Evolutionary conservation across 1,140 invertebrate species (phyloP).

Genomic region (Potamilus streckersoni): DNA sequence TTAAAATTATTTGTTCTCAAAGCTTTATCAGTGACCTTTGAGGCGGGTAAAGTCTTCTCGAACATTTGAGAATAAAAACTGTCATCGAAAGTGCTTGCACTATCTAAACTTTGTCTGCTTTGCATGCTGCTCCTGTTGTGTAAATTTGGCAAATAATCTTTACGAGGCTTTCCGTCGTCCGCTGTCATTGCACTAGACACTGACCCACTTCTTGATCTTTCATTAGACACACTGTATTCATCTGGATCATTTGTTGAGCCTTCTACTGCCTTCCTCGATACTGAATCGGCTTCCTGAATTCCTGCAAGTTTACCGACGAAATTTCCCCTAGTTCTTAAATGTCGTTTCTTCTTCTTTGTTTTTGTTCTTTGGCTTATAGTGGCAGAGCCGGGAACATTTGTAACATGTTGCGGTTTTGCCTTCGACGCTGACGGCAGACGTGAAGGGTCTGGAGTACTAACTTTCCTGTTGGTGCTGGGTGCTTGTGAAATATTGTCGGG

Average conservation of each 20-base stretch:
- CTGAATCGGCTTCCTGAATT: not conserved
- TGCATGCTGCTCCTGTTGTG: too few species aligned
- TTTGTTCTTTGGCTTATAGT: slow-evolving; percentile 21
- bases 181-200: slow-evolving; percentile 28
- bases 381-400: slow-evolving; percentile 17
- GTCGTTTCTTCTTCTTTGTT: slow-evolving; percentile 17
- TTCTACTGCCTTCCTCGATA: slow-evolving; percentile 28
- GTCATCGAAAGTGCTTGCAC: too few species aligned
- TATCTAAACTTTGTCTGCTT: too few species aligned
- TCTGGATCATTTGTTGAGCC: slow-evolving; percentile 11
- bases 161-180: slow-evolving; percentile 5
- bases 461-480: too few species aligned
- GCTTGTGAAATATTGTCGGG: slow-evolving; percentile 8
- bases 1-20: too few species aligned
- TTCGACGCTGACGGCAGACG: slow-evolving; percentile 8
- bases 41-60: too few species aligned
- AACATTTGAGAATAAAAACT: too few species aligned
- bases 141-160: too few species aligned
- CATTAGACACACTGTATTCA: slow-evolving; percentile 9
- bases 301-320: too few species aligned
- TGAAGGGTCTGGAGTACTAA: slow-evolving; percentile 11
- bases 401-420: not conserved
- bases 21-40: too few species aligned
- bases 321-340: too few species aligned
- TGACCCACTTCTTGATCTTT: slow-evolving; percentile 26